Percentiles rank a stretch among this genome's conserved stretches.
Evolutionary conservation across 1,140 invertebrate genomes (phyloP).

Genomic region (Pseudomyrmex dendroicus): DNA sequence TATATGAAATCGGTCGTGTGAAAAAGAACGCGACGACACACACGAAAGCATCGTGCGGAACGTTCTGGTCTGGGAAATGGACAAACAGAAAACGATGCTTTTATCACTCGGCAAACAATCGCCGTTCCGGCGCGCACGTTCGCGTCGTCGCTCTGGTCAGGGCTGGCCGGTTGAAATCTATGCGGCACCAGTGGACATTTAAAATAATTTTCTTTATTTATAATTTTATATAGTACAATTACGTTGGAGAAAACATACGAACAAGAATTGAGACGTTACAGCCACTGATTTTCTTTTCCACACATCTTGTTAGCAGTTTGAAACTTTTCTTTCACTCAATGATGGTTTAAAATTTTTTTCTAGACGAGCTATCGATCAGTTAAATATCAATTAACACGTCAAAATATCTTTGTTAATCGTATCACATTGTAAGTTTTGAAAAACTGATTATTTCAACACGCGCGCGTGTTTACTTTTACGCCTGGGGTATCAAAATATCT

Average conservation of each 20-base stretch:
- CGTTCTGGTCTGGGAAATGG: slow-evolving; percentile 70
- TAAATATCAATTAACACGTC: too few relatives aligned
- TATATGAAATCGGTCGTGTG: slow-evolving; percentile 12
- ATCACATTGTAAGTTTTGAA: too few relatives aligned
- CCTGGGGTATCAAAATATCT: not conserved
- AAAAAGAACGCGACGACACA: not conserved
- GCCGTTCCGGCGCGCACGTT: slow-evolving; percentile 26
- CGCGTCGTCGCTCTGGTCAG: slow-evolving; percentile 26
- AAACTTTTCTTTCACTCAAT: too few relatives aligned
- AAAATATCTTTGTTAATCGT: too few relatives aligned
- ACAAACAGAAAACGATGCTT: slow-evolving; percentile 78
- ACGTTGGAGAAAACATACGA: not conserved
- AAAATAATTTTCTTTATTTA: slow-evolving; percentile 23
- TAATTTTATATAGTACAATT: not conserved
- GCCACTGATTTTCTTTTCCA: too few relatives aligned
- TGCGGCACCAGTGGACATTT: not conserved
- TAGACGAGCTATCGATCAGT: too few relatives aligned
- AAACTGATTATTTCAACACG: not conserved
- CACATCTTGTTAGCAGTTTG: too few relatives aligned
- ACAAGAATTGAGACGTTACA: too few relatives aligned
- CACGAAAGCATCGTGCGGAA: not conserved
- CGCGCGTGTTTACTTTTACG: not conserved
- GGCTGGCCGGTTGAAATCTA: slow-evolving; percentile 27
- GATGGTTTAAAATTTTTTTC: too few relatives aligned
- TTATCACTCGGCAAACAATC: slow-evolving; percentile 82